These are phyloP conservation scores for Trachemys scripta DNA, from an alignment of 2,113 vertebrate genomes.

Conservation along the genomic window DNA sequence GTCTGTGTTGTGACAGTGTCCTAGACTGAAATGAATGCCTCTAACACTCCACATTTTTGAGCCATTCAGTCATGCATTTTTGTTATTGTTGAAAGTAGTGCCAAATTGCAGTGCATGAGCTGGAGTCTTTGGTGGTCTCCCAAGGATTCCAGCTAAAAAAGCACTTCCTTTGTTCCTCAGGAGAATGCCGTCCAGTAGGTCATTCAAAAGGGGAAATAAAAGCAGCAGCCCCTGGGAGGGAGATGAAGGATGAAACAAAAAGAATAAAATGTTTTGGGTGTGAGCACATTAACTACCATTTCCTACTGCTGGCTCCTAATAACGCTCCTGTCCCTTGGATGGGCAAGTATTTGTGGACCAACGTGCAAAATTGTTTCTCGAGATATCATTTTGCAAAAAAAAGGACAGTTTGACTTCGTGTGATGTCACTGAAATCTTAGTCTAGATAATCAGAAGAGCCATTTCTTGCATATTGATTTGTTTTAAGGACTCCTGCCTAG, in stretches of 20 bases:
- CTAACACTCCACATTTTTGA: constrained; percentile 86
- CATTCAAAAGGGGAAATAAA: constrained; percentile 89
- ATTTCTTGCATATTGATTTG: neutral
- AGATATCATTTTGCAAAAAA: constrained; percentile 22
- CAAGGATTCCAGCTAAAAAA: constrained; percentile 90
- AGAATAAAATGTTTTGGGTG: constrained; percentile 83
- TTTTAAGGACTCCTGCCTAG: neutral
- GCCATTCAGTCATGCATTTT: constrained; percentile 89
- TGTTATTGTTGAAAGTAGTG: constrained; percentile 89
- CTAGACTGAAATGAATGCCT: constrained; percentile 82
- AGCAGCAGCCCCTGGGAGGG: constrained; percentile 82
- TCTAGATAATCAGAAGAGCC: neutral
- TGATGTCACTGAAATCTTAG: neutral
- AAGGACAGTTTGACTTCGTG: neutral
- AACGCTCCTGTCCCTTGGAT: constrained; percentile 56
- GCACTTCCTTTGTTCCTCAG: constrained; percentile 92
- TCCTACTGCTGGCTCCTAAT: constrained; percentile 76
- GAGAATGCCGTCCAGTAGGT: constrained; percentile 90
- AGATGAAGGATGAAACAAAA: constrained; percentile 83
- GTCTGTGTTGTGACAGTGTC: constrained; percentile 88
- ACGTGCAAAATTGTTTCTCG: neutral
- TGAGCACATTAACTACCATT: constrained; percentile 82
- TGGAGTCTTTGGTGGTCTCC: constrained; percentile 94
- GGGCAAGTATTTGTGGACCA: constrained; percentile 3
- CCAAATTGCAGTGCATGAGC: constrained; percentile 82